Conservation (phyloP, 2,113 vertebrate species). For the Kobus ellipsiprymnus region DNA sequence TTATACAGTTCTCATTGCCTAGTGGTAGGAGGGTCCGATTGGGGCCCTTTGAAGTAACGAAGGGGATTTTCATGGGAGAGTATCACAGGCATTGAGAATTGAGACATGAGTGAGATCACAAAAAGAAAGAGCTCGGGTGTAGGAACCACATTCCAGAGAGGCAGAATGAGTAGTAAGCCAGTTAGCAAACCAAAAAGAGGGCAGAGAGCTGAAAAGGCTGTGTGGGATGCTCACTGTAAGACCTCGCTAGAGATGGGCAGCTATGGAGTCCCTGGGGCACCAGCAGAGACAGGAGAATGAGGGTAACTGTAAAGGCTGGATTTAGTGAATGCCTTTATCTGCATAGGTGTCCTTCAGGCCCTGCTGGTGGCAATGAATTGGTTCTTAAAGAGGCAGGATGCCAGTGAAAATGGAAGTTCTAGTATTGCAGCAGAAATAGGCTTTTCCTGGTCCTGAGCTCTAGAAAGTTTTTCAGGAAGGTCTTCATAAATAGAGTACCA, state of each 20-base stretch:
- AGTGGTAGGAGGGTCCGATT: neutral
- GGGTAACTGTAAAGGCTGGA: accelerated
- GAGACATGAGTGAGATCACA: neutral
- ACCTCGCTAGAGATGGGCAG: neutral
- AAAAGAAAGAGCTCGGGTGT: neutral
- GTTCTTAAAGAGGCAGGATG: neutral
- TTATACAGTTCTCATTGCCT: neutral
- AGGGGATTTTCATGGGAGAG: neutral
- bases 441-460: neutral
- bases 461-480: neutral
- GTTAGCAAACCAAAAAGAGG: neutral
- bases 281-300: neutral
- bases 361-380: neutral
- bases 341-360: neutral
- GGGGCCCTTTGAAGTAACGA: neutral
- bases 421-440: neutral
- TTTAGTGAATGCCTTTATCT: neutral
- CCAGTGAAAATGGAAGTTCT: neutral
- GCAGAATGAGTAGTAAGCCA: neutral
- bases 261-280: neutral
- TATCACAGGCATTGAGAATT: neutral
- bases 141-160: neutral
- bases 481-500: neutral
- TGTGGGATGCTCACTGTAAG: neutral
- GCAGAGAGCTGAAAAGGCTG: neutral